Percentiles rank a stretch among this genome's conserved stretches.
Evolutionary conservation across 2,113 vertebrate genomes (phyloP).

Genomic region (Sceloporus tristichus): DNA sequence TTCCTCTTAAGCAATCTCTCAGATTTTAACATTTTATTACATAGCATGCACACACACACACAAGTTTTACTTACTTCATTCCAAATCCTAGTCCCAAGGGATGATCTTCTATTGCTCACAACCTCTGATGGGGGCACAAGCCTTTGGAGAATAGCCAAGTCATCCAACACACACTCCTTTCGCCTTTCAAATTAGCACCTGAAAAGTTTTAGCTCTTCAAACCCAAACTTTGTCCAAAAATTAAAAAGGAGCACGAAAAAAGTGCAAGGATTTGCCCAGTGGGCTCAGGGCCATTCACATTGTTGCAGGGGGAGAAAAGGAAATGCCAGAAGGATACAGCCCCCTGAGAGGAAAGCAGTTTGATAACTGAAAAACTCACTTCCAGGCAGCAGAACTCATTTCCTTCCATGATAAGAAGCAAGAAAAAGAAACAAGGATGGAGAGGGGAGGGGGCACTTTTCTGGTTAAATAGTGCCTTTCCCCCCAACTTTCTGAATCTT

Average conservation of each 20-base stretch:
- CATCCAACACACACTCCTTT: no score
- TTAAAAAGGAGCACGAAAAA: not conserved
- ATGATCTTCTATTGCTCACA: not conserved
- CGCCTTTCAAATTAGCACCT: not conserved
- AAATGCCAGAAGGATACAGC: not conserved
- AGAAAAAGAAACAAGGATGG: not conserved
- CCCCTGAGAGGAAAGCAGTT: not conserved
- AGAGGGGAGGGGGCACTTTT: not conserved
- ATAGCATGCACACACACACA: not conserved
- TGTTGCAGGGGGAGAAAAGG: not conserved
- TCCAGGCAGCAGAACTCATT: not conserved
- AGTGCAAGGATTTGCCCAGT: not conserved
- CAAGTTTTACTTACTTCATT: not conserved
- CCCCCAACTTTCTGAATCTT: not conserved
- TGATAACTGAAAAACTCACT: not conserved
- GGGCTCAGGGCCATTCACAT: not conserved
- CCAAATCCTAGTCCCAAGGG: not conserved
- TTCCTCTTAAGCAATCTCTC: not conserved
- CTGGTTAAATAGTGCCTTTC: no score
- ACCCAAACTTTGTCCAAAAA: not conserved
- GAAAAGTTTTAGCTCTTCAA: not conserved
- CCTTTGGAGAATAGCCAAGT: no score
- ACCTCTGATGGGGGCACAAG: no score
- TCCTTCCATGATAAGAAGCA: conserved; percentile 1
- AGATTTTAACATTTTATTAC: not conserved